Percentiles rank a stretch among this genome's conserved stretches.
Evolutionary conservation across 2,113 vertebrate genomes (phyloP).

Genomic region (Pipa parva): DNA sequence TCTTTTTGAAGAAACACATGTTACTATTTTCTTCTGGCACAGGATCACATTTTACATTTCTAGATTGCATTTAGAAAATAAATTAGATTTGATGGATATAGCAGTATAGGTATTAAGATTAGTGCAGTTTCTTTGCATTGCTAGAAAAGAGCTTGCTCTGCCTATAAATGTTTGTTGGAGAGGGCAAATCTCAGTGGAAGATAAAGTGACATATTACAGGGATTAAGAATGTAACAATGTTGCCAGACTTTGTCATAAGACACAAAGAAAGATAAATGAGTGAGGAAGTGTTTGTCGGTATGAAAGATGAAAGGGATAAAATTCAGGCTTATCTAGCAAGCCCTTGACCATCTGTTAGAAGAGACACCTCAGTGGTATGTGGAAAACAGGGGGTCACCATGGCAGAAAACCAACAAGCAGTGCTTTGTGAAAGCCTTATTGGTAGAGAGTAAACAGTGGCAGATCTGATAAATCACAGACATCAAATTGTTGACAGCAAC

Average conservation of each 20-base stretch:
- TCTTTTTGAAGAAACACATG: not conserved
- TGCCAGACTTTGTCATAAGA: not conserved
- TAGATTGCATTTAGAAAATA: not conserved
- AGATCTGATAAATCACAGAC: conserved; percentile 1
- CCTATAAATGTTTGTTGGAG: not conserved
- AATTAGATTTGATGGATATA: not conserved
- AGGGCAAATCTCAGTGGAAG: not conserved
- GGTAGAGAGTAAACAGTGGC: not conserved
- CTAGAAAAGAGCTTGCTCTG: not conserved
- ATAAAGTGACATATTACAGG: not conserved
- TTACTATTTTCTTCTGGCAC: not conserved
- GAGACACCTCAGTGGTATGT: conserved; percentile 4
- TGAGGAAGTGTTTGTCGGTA: conserved; percentile 16
- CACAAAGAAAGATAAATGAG: conserved; percentile 4
- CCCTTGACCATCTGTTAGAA: conserved; percentile 20
- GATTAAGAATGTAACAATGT: not conserved
- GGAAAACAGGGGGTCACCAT: not conserved
- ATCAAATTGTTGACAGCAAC: conserved; percentile 12
- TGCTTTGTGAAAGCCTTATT: not conserved
- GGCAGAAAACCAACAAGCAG: conserved; percentile 6
- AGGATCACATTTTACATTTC: not conserved
- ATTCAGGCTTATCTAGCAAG: conserved; percentile 4
- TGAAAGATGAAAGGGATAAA: conserved; percentile 20
- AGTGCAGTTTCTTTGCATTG: not conserved
- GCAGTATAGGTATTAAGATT: not conserved